phyloP scores from a whole-genome alignment of 2,888 invertebrate species.

The Pammene aurita region DNA sequence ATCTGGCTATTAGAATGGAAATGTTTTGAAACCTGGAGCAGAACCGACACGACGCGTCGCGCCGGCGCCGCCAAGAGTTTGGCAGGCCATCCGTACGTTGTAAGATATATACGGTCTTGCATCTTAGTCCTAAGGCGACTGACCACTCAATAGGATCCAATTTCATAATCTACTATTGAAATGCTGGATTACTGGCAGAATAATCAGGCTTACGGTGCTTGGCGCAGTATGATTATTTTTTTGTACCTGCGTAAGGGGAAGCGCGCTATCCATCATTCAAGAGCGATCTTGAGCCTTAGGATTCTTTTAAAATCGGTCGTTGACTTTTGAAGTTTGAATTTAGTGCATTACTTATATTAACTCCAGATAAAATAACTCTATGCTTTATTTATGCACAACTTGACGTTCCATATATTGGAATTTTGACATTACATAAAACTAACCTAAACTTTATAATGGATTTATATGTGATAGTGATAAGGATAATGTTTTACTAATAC shows the following conservation, averaged over 20 bases:
- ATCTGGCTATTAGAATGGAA: constrained; percentile 28
- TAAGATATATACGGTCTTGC: not conserved
- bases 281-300: not conserved
- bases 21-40: constrained; percentile 35
- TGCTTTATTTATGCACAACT: too few relatives aligned
- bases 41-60: constrained; percentile 28
- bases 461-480: constrained; percentile 29
- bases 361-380: too few relatives aligned
- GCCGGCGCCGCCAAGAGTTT: constrained; percentile 34
- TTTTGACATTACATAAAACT: too few relatives aligned
- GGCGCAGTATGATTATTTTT: not conserved
- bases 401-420: too few relatives aligned
- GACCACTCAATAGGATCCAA: constrained; percentile 18
- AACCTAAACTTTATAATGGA: not conserved
- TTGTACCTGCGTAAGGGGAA: not conserved
- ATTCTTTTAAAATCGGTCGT: not conserved
- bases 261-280: not conserved
- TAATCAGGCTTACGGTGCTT: not conserved
- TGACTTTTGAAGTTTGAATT: not conserved
- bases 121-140: not conserved
- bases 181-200: constrained; percentile 6
- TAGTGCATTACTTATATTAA: too few relatives aligned
- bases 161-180: constrained; percentile 17
- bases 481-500: constrained; percentile 27
- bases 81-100: constrained; percentile 26